Conservation (phyloP, 2,113 vertebrate genomes). For the Fregetta grallaria region DNA sequence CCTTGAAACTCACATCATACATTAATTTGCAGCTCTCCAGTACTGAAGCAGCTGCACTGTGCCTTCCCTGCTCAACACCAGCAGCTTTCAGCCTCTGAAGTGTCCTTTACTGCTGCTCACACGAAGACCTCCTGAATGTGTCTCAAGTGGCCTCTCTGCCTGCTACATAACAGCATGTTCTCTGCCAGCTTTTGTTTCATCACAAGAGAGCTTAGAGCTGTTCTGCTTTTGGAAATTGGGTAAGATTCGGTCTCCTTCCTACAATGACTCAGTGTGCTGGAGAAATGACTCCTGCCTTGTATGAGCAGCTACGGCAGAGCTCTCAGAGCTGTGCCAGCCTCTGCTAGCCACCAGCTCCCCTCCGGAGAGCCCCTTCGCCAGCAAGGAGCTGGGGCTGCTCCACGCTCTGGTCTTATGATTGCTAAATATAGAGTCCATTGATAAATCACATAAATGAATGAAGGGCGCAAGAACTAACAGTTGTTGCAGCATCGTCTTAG, state of each 20-base stretch:
- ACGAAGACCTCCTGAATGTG: slow-evolving; percentile 20
- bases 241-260: slow-evolving; percentile 40
- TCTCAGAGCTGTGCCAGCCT: background rate
- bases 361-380: background rate
- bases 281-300: slow-evolving; percentile 2
- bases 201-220: background rate
- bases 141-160: slow-evolving; percentile 22
- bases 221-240: slow-evolving; percentile 42
- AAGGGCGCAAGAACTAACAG: background rate
- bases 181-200: slow-evolving; percentile 41
- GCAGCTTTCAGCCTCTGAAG: slow-evolving; percentile 38
- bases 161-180: background rate
- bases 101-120: slow-evolving; percentile 28
- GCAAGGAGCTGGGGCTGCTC: background rate
- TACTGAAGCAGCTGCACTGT: slow-evolving; percentile 11
- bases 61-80: slow-evolving; percentile 14
- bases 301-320: background rate
- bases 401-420: background rate
- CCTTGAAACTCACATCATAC: slow-evolving; percentile 20
- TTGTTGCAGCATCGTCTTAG: background rate
- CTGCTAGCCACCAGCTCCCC: background rate
- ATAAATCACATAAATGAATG: slow-evolving; percentile 5
- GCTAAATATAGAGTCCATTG: slow-evolving; percentile 14
- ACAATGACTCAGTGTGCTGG: slow-evolving; percentile 41
- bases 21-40: slow-evolving; percentile 22